phyloP scores from a whole-genome alignment of 2,113 vertebrate genomes.

The Pollimyrus isidori region DNA sequence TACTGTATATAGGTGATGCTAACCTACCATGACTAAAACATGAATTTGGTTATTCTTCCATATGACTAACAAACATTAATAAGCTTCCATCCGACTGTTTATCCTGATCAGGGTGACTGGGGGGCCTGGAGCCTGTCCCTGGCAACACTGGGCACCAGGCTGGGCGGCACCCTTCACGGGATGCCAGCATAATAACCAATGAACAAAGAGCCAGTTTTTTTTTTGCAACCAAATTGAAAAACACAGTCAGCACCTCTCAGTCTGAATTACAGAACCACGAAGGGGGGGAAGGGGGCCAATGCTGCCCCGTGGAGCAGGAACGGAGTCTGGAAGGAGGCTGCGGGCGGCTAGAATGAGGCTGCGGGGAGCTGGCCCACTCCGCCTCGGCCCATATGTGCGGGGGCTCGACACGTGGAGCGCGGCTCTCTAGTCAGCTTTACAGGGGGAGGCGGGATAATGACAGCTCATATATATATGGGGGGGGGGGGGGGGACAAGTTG shows the following conservation, averaged over 20 bases:
- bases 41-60: not conserved
- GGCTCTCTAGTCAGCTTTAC: too few species aligned
- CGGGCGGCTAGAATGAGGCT: too few species aligned
- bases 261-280: not conserved
- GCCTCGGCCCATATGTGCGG: not conserved
- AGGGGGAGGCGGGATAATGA: too few species aligned
- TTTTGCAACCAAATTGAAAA: not conserved
- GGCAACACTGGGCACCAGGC: not conserved
- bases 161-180: not conserved
- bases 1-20: not conserved
- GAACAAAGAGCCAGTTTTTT: not conserved
- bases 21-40: not conserved
- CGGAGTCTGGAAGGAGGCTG: not conserved
- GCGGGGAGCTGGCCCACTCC: not conserved
- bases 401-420: not conserved
- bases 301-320: not conserved
- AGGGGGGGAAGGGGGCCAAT: not conserved
- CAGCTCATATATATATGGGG: too few species aligned
- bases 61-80: not conserved
- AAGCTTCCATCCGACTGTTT: not conserved
- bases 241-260: not conserved
- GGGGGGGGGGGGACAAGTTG: too few species aligned
- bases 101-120: not conserved
- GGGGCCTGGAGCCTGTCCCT: not conserved
- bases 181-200: not conserved